Evolutionary conservation across 2,797 vertebrate genomes (phyloP), one percentile per base, ranked within the genome.

Genomic region (Betta splendens): DNA sequence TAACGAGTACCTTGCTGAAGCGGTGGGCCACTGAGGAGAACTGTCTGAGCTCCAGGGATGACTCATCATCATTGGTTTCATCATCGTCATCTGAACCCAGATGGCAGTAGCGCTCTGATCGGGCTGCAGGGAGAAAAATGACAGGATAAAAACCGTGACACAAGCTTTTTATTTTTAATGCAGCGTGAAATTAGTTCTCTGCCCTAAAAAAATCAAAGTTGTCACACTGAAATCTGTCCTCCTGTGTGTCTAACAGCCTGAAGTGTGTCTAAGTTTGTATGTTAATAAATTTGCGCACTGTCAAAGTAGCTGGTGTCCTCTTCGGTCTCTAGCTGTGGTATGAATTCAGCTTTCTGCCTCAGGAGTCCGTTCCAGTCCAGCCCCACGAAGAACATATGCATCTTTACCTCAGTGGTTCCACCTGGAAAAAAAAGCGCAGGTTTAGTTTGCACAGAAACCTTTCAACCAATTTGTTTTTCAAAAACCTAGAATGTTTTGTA

Each of bases 291-390:
- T 4, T 22, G 77, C 94, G 57, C 86, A 97, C 95, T 96, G 89
- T 98, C 95, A 10, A 98, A 98, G 83, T 98, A 98, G 78, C 95
- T 98, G 66, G 95, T 97, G 85, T 97, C 95, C 0, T 97, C 95
- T 46, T 97, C 95, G 0, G 95, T 94, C 72, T 97, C 95, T 0
- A 98, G 85, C 52, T 98, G 95, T 0, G 95, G 95, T 74, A 98
- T 92, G 33, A 98, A 98, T 80, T 98, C 95, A 0, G 95, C 95
- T 79, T 98, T 98, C 86, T 98, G 95, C 31, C 95, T 87, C 56
- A 98, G 84, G 13, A 97, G 93, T 21, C 95, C 93, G 0, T 92
- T 95, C 95, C 95, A 98, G 89, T 98, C 95, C 80, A 98, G 86
- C 9, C 89, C 91, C 51, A 77, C 51, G 80, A 98, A 98, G 83